A percentile compares a stretch with the other conserved stretches of the same genome.
Conservation (phyloP, 2,113 vertebrate genomes). For the Melanerpes formicivorus region DNA sequence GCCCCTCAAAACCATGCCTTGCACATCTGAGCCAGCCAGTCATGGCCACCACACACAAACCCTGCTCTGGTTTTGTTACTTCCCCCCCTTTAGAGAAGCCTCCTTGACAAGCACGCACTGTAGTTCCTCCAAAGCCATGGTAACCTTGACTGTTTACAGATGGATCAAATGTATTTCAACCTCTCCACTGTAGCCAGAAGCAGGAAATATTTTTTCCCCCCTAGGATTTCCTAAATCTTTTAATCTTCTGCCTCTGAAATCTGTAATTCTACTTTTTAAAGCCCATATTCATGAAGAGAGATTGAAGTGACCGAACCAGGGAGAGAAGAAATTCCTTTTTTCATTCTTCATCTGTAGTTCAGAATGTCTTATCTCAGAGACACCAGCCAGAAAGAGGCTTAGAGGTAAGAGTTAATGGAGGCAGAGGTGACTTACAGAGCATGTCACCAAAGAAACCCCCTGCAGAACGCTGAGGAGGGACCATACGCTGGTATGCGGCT, state of each 20-base stretch:
- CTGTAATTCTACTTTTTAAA: constrained; percentile 20
- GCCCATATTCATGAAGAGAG: neutral
- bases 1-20: neutral
- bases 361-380: neutral
- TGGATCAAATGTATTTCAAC: neutral
- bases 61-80: neutral
- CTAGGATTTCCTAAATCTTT: constrained; percentile 36
- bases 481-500: no score
- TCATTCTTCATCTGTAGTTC: neutral
- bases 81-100: neutral
- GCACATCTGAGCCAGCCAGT: neutral
- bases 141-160: neutral
- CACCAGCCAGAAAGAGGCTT: neutral
- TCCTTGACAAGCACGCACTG: neutral
- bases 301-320: constrained; percentile 13
- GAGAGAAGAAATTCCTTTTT: neutral
- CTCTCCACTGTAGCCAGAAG: neutral
- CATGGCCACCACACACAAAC: neutral
- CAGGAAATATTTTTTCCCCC: neutral
- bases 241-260: constrained; percentile 31
- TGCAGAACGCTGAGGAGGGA: no score
- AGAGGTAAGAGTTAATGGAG: neutral
- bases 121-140: constrained; percentile 15
- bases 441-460: no score
- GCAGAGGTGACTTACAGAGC: neutral